Conservation (phyloP, 1,140 invertebrate species). For the Magallana angulata region DNA sequence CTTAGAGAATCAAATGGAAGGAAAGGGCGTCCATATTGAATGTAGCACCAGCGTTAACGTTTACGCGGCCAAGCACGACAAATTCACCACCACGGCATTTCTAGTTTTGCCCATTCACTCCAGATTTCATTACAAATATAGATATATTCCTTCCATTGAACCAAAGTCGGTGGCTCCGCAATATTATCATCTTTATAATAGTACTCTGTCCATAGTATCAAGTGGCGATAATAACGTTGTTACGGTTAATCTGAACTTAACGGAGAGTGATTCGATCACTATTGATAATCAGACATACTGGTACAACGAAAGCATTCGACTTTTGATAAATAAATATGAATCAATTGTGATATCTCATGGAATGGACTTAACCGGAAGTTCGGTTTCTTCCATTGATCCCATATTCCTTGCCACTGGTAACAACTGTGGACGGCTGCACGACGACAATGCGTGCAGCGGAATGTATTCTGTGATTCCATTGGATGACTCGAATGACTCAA, state of each 20-base stretch:
- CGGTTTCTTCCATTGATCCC: slow-evolving; percentile 10
- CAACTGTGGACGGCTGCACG: slow-evolving; percentile 2
- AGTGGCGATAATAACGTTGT: neutral
- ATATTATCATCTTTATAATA: slow-evolving; percentile 1
- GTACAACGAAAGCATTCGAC: neutral
- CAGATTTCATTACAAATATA: slow-evolving; percentile 6
- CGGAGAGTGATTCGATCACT: neutral
- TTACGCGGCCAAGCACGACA: slow-evolving; percentile 13
- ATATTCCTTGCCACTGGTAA: slow-evolving; percentile 16
- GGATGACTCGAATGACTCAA: neutral
- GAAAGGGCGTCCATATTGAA: slow-evolving; percentile 16
- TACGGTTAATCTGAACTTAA: neutral
- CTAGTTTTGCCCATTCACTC: neutral
- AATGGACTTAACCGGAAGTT: slow-evolving; percentile 20
- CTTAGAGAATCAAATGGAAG: slow-evolving; percentile 5
- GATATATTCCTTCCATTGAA: slow-evolving; percentile 10
- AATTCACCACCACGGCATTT: neutral
- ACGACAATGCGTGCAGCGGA: slow-evolving; percentile 23
- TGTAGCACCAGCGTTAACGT: neutral
- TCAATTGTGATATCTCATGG: neutral
- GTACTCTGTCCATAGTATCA: slow-evolving; percentile 7
- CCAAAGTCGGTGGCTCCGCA: neutral
- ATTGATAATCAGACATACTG: neutral
- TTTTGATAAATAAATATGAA: slow-evolving; percentile 28
- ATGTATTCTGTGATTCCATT: slow-evolving; percentile 15